A percentile compares a stretch with the other conserved stretches of the same genome.
Evolutionary conservation across 1,140 invertebrate species (phyloP).

Genomic region (Bacillus rossius): DNA sequence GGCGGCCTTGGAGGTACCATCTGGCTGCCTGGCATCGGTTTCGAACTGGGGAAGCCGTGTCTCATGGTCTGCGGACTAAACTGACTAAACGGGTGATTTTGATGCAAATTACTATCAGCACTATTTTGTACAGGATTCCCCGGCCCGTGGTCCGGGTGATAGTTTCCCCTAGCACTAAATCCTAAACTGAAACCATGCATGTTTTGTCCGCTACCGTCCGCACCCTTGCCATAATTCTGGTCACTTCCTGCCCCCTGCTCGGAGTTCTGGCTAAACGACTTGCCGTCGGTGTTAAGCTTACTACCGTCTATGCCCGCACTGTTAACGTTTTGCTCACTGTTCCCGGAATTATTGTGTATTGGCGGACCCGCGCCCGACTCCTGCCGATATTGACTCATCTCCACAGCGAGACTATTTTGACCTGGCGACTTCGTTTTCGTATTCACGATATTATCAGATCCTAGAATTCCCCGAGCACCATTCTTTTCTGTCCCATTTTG

Average conservation of each 20-base stretch:
- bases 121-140: slow-evolving; percentile 19
- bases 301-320: slow-evolving; percentile 38
- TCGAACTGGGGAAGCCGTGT: slow-evolving; percentile 30
- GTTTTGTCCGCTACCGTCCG: slow-evolving; percentile 29
- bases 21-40: slow-evolving; percentile 26
- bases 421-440: slow-evolving; percentile 27
- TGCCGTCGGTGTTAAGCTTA: slow-evolving; percentile 36
- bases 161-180: slow-evolving; percentile 22
- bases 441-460: slow-evolving; percentile 33
- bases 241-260: slow-evolving; percentile 32
- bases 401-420: slow-evolving; percentile 25
- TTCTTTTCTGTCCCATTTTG: slow-evolving; percentile 50
- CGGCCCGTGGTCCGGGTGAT: slow-evolving; percentile 18
- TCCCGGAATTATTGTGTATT: slow-evolving; percentile 35
- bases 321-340: slow-evolving; percentile 31
- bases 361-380: slow-evolving; percentile 43
- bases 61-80: slow-evolving; percentile 23
- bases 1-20: slow-evolving; percentile 34
- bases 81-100: slow-evolving; percentile 21
- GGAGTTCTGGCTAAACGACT: slow-evolving; percentile 38
- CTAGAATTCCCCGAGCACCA: slow-evolving; percentile 39
- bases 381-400: slow-evolving; percentile 51
- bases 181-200: slow-evolving; percentile 28
- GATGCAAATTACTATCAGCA: slow-evolving; percentile 17
- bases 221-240: slow-evolving; percentile 26